Evolutionary conservation across 2,797 vertebrate genomes (phyloP), one percentile per base, ranked within the genome.

Genomic region (Artibeus jamaicensis): DNA sequence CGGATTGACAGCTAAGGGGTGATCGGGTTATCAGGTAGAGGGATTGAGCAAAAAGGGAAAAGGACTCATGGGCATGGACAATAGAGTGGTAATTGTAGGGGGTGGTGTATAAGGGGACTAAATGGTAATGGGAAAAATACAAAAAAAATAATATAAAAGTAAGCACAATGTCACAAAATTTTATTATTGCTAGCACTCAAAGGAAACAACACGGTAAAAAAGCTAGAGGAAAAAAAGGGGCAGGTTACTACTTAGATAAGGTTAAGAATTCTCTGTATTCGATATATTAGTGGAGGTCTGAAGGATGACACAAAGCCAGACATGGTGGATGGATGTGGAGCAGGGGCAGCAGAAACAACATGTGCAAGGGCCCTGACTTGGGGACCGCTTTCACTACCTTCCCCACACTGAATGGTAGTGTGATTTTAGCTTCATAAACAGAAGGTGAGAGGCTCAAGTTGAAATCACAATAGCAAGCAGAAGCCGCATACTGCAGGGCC

Each of bases 281-380:
- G 42, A n/a, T 24, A 86, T 78, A 53, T 50, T 53, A 78, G 57
- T 55, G 50, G 46, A 78, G 26, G 3, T 12, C 71, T 53, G 39
- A 53, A 82, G 18, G 29, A 73, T 34, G 32, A 48, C 11, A 92
- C 71, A 29, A 32, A 73, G 42, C 26, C 9, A 21, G 9, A 74
- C 3, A 22, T 11, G 14, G 8, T 32, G 3, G 5, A 3, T 32
- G 22, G 55, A 57, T 26, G 24, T 29, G 57, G 57, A 59, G 57
- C 24, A 59, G 24, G 57, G 19, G 12, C 9, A 68, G n/a, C 15
- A 0, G 6, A 29, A 24, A 79, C 3, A 32, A 1, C 2, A 1
- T 21, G 3, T 19, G 9, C 22, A 73, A 82, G 93, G 32, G 19
- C 18, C 44, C 26, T 48, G 53, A 57, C 15, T 11, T 32, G 46